Evolutionary conservation across 2,797 vertebrate genomes (phyloP).

Genomic region (Characodon lateralis): DNA sequence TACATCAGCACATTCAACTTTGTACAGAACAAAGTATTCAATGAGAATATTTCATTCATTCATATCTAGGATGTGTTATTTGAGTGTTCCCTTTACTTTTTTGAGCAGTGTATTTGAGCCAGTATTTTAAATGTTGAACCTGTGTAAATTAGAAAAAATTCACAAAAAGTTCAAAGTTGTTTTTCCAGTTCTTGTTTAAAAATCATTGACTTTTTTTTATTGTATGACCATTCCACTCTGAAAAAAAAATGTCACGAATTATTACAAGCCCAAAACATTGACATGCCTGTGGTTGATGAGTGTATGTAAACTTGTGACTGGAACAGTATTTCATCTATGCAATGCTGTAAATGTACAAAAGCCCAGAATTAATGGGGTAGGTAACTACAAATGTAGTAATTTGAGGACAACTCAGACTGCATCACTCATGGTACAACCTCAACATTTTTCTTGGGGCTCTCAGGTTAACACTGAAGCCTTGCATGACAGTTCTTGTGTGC

Average conservation of each 20-base stretch:
- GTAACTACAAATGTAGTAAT: background rate
- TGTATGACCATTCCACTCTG: background rate
- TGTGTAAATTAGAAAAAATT: background rate
- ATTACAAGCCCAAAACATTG: background rate
- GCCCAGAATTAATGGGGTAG: background rate
- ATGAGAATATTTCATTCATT: too few relatives aligned
- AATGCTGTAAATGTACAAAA: background rate
- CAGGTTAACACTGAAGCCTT: slow-evolving; percentile 5
- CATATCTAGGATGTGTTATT: too few relatives aligned
- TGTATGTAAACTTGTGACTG: background rate
- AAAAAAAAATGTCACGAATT: background rate
- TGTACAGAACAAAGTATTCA: too few relatives aligned
- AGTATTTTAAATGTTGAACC: too few relatives aligned
- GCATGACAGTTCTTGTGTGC: background rate
- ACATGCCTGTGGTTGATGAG: background rate
- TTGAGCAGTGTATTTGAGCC: too few relatives aligned
- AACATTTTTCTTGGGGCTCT: background rate
- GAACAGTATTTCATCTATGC: background rate
- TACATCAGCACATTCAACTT: too few relatives aligned
- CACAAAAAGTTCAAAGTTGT: background rate
- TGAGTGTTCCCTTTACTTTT: too few relatives aligned
- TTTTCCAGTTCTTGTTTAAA: background rate
- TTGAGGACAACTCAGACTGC: background rate
- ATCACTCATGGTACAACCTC: background rate
- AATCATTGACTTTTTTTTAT: background rate